Evolutionary conservation across 2,113 vertebrate genomes (phyloP), one percentile per base, ranked within the genome.

Genomic region (Jaculus jaculus): DNA sequence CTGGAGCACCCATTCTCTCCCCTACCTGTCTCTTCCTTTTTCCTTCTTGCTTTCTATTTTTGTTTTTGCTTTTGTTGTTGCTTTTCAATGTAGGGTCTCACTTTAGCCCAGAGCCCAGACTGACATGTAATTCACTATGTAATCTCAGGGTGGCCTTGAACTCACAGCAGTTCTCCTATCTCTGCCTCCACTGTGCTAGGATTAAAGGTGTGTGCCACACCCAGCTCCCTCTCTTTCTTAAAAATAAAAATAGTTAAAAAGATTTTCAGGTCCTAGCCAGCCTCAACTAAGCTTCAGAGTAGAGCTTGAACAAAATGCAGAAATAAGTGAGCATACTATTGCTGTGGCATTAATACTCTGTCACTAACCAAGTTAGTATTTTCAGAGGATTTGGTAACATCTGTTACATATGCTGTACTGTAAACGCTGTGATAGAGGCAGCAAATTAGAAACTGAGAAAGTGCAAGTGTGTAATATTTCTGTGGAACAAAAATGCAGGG

Each of bases 291-390:
- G 60, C 20, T 86, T 83, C 12, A 93, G 32, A 80, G 61, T 73
- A 82, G 39, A 87, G 47, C 32, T 37, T 58, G 17, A 89, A 82
- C 65, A 93, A 78, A 79, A 86, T 23, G 4, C 34, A 85, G 66
- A 84, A 78, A 60, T 75, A 87, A 30, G 79, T 47, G 42, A 47
- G 5, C 68, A 75, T 72, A 34, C 23, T 71, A 5, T 63, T 92
- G 80, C 63, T 84, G 13, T 90, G 23, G 91, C n/a, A 65, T 77
- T 69, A 68, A 80, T 80, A 60, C 34, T 75, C 89, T 78, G 17
- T 86, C 92, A 92, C 37, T 86, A 68, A 82, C 26, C 39, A 90
- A 93, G 68, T 58, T 60, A 30, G 15, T 65, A 88, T 26, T 60
- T 65, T 47, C 54, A 54, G 42, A 77, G 37, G n/a, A 87, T 65